Evolutionary conservation across 2,888 invertebrate species (phyloP).

Genomic region (Scaptodrosophila latifasciaeformis): DNA sequence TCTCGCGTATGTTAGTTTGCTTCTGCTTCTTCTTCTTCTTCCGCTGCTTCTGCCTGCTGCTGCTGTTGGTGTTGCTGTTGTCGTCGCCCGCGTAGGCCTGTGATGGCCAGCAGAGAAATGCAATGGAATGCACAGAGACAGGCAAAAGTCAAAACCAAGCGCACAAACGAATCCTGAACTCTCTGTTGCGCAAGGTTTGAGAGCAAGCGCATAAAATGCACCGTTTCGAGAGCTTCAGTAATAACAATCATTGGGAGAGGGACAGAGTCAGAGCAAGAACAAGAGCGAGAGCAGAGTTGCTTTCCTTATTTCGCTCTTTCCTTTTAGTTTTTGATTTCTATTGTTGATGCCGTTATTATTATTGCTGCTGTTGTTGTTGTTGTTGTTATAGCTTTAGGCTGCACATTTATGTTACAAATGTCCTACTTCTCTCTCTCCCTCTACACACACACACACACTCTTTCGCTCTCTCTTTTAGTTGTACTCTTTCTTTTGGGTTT

Average conservation of each 20-base stretch:
- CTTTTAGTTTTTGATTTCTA: background rate
- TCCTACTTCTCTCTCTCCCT: too few relatives aligned
- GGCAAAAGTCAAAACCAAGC: slow-evolving; percentile 8
- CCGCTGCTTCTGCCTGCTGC: too few relatives aligned
- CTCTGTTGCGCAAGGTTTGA: background rate
- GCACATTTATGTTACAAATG: slow-evolving; percentile 22
- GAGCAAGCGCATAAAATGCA: slow-evolving; percentile 12
- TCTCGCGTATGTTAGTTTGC: too few relatives aligned
- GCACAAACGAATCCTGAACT: slow-evolving; percentile 5
- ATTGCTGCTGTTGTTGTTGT: slow-evolving; percentile 29
- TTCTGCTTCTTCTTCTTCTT: too few relatives aligned
- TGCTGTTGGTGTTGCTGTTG: too few relatives aligned
- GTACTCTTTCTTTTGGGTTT: too few relatives aligned
- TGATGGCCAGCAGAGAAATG: background rate
- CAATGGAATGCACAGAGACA: slow-evolving; percentile 3
- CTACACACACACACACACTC: background rate
- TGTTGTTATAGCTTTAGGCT: slow-evolving; percentile 33
- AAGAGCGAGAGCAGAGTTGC: slow-evolving; percentile 14
- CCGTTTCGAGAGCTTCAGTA: slow-evolving; percentile 7
- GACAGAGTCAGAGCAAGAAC: slow-evolving; percentile 14
- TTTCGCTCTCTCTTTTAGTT: too few relatives aligned
- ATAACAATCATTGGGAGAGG: slow-evolving; percentile 7
- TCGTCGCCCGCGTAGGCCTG: too few relatives aligned
- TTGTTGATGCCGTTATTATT: slow-evolving; percentile 26
- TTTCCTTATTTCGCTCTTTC: too few relatives aligned